Evolutionary conservation across 2,113 vertebrate species (phyloP).

Genomic region (Ptilonorhynchus violaceus): DNA sequence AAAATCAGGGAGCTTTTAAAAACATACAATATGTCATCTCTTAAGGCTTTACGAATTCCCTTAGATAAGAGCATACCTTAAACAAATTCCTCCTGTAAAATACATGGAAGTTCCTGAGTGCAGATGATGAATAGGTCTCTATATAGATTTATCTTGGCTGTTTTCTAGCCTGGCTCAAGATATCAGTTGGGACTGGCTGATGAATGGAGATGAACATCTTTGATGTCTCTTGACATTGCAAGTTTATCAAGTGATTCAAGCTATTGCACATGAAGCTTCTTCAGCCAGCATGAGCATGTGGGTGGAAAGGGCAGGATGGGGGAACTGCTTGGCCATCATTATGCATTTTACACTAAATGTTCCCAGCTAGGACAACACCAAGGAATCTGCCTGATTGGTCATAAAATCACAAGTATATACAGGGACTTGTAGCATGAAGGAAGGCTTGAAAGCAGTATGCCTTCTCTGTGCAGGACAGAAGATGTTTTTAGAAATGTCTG

Average conservation of each 20-base stretch:
- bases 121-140: neutral
- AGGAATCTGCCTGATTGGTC: neutral
- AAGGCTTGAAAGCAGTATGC: neutral
- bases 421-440: neutral
- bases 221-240: neutral
- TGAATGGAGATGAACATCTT: neutral
- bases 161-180: neutral
- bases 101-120: neutral
- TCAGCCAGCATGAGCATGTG: neutral
- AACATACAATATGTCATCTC: constrained; percentile 7
- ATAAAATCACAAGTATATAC: neutral
- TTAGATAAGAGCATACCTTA: constrained; percentile 40
- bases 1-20: constrained; percentile 12
- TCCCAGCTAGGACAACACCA: neutral
- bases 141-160: neutral
- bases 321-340: neutral
- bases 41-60: neutral
- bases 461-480: neutral
- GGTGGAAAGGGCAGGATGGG: neutral
- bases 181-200: neutral
- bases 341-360: rapidly evolving
- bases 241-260: neutral
- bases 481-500: neutral
- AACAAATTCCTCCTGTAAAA: constrained; percentile 25
- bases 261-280: neutral